Base-by-base conservation (phyloP, 2,113 vertebrate species). In the Indicator maculatus region DNA sequence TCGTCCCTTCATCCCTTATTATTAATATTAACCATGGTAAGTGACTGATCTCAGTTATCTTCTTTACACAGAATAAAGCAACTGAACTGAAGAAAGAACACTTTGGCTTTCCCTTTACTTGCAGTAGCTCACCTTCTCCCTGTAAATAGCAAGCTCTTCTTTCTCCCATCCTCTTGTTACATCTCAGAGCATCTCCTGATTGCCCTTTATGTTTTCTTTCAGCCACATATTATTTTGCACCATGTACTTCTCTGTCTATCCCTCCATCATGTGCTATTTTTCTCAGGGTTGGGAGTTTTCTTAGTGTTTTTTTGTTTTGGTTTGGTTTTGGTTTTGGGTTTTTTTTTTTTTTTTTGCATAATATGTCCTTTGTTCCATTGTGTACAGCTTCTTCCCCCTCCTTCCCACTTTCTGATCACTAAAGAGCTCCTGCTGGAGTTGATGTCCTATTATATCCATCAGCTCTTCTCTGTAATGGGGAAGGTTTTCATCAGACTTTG, bases 161-260 rank as follows among this genome's bases (percentile, higher is more conserved):
- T 87, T 89, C 44, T 69, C 8, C 44, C 50, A 76, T 96, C 33
- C 13, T 0, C 0, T 79, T 72, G 61, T 91, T 73, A 36, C 7
- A 31, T n/a, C 26, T 91, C 75, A 70, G 55, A 86, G 28, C 45
- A 59, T 84, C 89, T 82, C 50, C 71, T 89, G 89, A 93, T 93
- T 93, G 87, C 71, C n/a, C 91, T 93, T 91, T 93, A 63, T 83
- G 27, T 80, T 96, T 88, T 80, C 8, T 90, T 82, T 56, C 64
- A 91, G 64, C 83, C 89, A 33, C 66, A 86, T 66, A 55, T 83
- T 1, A 55, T 93, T 94, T 90, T 83, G n/a, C 80, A 24, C 30
- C 18, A 33, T 39, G 70, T n/a, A 31, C 52, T 47, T 91, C 84
- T 65, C 47, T 33, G 58, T 56, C 63, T 85, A n/a, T 75, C 16